Percentiles rank a stretch among this genome's conserved stretches.
Conservation (phyloP, 1,140 invertebrate species). For the Ceratitis capitata region DNA sequence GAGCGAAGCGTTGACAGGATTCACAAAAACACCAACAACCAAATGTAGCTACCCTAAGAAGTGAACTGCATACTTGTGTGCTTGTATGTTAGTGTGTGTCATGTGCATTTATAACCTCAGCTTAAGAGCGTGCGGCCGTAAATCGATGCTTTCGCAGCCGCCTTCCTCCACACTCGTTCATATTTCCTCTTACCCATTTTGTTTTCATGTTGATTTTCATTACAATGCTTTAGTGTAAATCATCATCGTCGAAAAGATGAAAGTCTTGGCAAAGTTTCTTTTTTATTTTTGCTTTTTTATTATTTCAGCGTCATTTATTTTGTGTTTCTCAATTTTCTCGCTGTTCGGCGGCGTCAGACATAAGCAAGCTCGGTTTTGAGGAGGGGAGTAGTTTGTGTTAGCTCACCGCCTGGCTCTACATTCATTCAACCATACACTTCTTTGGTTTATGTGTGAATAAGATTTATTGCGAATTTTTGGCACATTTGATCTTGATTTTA, state of each 20-base stretch:
- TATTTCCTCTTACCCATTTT: neutral
- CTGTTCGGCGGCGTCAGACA: neutral
- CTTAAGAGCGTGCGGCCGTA: neutral
- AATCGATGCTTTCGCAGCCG: neutral
- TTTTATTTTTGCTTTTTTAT: no score
- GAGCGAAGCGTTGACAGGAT: neutral
- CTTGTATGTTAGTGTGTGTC: no score
- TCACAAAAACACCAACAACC: neutral
- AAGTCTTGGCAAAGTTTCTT: neutral
- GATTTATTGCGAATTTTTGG: conserved; percentile 21
- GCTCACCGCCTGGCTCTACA: neutral
- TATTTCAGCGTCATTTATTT: neutral
- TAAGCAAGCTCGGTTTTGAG: neutral
- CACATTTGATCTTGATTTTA: neutral
- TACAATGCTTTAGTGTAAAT: neutral
- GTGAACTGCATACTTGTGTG: neutral
- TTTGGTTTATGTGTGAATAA: conserved; percentile 1
- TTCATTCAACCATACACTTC: neutral
- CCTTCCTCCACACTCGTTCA: neutral
- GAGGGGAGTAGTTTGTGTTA: neutral
- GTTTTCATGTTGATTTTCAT: neutral
- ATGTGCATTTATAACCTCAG: neutral
- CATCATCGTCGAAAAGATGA: neutral
- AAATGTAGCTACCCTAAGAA: no score
- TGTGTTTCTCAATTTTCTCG: neutral